phyloP scores from a whole-genome alignment of 2,888 invertebrate genomes.

The Ennomos quercinarius region DNA sequence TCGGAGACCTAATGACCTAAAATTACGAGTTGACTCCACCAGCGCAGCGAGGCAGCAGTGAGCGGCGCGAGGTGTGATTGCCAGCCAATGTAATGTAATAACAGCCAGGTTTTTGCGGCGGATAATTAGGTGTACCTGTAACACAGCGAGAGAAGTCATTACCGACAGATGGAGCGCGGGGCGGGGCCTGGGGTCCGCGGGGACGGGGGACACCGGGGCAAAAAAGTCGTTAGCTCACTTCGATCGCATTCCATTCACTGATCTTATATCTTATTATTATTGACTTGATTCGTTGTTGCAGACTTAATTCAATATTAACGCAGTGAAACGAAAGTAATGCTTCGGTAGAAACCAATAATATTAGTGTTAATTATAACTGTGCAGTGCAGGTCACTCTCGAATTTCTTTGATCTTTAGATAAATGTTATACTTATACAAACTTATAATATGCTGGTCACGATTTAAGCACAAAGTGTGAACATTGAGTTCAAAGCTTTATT shows the following conservation, averaged over 20 bases:
- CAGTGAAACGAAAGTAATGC: slow-evolving; percentile 16
- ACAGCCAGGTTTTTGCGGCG: slow-evolving; percentile 9
- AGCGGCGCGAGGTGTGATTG: neutral
- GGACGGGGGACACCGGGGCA: slow-evolving; percentile 10
- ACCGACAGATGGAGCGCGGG: slow-evolving; percentile 4
- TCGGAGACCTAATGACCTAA: slow-evolving; percentile 18
- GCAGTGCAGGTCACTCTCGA: neutral
- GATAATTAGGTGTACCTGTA: slow-evolving; percentile 2
- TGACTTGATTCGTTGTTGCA: slow-evolving; percentile 19
- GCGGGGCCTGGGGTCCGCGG: neutral
- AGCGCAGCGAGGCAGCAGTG: neutral
- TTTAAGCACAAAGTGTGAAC: too few relatives aligned
- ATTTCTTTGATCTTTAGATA: neutral
- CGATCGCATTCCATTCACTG: slow-evolving; percentile 23
- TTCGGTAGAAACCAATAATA: neutral
- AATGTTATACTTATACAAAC: neutral
- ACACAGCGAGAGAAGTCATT: neutral
- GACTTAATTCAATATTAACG: slow-evolving; percentile 24
- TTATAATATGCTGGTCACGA: too few relatives aligned
- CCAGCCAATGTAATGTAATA: neutral
- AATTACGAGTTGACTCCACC: slow-evolving; percentile 3
- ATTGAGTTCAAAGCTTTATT: too few relatives aligned
- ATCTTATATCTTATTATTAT: slow-evolving; percentile 16
- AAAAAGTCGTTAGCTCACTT: slow-evolving; percentile 18
- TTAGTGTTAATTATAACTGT: slow-evolving; percentile 1